phyloP scores from a whole-genome alignment of 2,113 vertebrate genomes.

The Channa argus region DNA sequence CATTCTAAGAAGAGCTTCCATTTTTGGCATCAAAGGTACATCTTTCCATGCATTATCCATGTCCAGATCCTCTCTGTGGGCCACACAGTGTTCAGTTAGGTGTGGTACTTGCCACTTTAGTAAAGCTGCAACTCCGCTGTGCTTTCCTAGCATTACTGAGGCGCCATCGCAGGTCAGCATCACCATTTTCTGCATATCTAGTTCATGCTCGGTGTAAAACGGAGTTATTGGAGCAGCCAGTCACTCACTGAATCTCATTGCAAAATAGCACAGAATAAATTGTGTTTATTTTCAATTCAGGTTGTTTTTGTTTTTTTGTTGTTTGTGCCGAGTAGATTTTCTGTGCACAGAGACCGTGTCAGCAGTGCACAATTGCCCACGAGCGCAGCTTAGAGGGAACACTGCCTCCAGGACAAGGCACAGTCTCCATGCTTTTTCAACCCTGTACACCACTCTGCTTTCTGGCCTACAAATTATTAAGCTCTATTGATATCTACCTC shows the following conservation, averaged over 20 bases:
- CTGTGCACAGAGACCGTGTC: too few species aligned
- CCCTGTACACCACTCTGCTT: constrained; percentile 43
- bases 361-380: too few species aligned
- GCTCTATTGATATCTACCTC: constrained; percentile 64
- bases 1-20: constrained; percentile 23
- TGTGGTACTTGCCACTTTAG: constrained; percentile 33
- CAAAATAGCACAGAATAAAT: too few species aligned
- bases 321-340: too few species aligned
- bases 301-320: too few species aligned
- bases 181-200: constrained; percentile 40
- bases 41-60: constrained; percentile 28
- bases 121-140: constrained; percentile 8
- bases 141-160: constrained; percentile 36
- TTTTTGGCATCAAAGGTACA: constrained; percentile 8
- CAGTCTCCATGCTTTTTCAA: constrained; percentile 62
- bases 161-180: constrained; percentile 36
- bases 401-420: constrained; percentile 17
- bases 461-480: constrained; percentile 66
- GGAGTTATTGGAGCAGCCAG: constrained; percentile 7
- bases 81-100: constrained; percentile 7
- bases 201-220: constrained; percentile 25
- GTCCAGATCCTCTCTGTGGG: constrained; percentile 22
- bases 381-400: too few species aligned
- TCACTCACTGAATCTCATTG: too few species aligned
- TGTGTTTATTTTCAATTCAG: too few species aligned